Evolutionary conservation across 1,140 invertebrate genomes (phyloP).

Genomic region (Anastrepha ludens): DNA sequence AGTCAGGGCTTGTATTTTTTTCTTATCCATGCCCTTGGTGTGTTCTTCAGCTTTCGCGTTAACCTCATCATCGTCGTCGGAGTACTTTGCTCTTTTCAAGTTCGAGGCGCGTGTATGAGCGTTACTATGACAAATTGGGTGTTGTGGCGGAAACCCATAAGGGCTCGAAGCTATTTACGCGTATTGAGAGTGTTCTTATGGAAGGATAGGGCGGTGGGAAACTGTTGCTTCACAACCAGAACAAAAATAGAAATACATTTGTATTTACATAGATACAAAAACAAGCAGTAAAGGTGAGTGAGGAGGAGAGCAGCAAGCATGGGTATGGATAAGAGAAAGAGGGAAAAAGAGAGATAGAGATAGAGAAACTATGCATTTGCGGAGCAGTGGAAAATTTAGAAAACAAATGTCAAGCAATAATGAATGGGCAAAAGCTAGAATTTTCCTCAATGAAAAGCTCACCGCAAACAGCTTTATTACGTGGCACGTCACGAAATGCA

Average conservation of each 20-base stretch:
- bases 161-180: neutral
- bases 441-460: conserved; percentile 28
- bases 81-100: neutral
- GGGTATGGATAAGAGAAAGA: too few relatives aligned
- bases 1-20: neutral
- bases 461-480: neutral
- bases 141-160: neutral
- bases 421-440: neutral
- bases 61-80: neutral
- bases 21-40: neutral
- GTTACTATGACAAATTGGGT: neutral
- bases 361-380: neutral
- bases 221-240: conserved; percentile 7
- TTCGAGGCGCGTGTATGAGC: neutral
- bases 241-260: neutral
- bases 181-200: neutral
- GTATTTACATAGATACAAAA: neutral
- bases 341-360: neutral
- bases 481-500: neutral
- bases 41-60: neutral
- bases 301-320: neutral
- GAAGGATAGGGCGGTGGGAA: neutral
- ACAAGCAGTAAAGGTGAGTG: neutral
- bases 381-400: neutral
- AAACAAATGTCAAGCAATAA: neutral